Conservation (phyloP, 2,888 invertebrate species). For the Ischnura elegans region DNA sequence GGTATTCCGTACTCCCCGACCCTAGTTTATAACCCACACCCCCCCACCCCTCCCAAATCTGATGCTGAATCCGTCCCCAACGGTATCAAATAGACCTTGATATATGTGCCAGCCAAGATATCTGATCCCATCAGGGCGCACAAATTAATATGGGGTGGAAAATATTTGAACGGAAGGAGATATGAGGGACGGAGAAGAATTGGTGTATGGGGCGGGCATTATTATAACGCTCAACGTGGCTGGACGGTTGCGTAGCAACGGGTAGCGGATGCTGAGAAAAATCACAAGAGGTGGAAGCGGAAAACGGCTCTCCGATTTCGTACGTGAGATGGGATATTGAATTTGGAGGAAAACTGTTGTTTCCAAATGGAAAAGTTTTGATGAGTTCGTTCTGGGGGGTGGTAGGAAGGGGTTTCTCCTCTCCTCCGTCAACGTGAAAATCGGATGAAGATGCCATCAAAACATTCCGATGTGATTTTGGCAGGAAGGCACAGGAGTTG, state of each 20-base stretch:
- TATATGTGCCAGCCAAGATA: no score
- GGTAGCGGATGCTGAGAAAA: background rate
- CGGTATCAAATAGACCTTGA: background rate
- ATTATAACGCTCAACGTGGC: background rate
- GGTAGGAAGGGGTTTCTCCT: no score
- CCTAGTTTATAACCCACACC: no score
- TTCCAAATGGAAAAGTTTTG: slow-evolving; percentile 35
- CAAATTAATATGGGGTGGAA: background rate
- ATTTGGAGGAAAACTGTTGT: slow-evolving; percentile 38
- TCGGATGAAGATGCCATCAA: slow-evolving; percentile 38
- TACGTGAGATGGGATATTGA: slow-evolving; percentile 27
- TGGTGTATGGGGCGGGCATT: background rate
- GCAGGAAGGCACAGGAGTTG: background rate
- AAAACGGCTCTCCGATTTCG: background rate
- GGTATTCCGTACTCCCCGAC: no score
- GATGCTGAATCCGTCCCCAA: no score
- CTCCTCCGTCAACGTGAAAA: slow-evolving; percentile 4
- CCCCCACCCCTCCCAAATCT: no score
- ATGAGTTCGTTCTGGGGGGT: slow-evolving; percentile 17
- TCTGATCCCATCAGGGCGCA: no score
- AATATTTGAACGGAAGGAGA: background rate
- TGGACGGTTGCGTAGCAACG: background rate
- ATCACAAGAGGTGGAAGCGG: background rate
- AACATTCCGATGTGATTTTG: slow-evolving; percentile 31
- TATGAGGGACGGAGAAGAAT: background rate